These are phyloP conservation scores for Erebia aethiops DNA, from an alignment of 2,888 invertebrate species.

Conservation along the genomic window DNA sequence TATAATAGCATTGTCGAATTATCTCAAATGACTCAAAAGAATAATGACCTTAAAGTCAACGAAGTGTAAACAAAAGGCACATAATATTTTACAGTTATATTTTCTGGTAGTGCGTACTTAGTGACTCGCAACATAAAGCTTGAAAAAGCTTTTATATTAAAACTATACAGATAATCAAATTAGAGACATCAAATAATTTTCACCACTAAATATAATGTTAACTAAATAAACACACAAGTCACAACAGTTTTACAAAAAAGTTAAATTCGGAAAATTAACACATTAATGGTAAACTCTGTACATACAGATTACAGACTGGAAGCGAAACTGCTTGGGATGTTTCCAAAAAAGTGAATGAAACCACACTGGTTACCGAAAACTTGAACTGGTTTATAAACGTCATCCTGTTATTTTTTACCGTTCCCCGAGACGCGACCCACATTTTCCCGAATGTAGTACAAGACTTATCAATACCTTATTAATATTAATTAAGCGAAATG, in stretches of 20 bases:
- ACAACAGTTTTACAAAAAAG: neutral
- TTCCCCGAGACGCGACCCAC: constrained; percentile 56
- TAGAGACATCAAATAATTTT: constrained; percentile 8
- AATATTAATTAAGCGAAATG: constrained; percentile 38
- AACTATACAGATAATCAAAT: neutral
- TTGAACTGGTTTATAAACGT: constrained; percentile 61
- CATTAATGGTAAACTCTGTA: neutral
- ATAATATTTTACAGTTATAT: constrained; percentile 64
- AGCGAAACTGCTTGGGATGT: neutral
- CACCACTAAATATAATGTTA: neutral
- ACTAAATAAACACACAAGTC: neutral
- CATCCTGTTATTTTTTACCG: constrained; percentile 76
- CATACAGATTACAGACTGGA: neutral
- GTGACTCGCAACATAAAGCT: constrained; percentile 53
- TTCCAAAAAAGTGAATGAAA: constrained; percentile 37
- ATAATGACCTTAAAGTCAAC: constrained; percentile 64
- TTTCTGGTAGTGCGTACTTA: constrained; percentile 58
- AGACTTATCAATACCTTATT: constrained; percentile 49
- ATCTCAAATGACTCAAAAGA: constrained; percentile 56
- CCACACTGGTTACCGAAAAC: constrained; percentile 60
- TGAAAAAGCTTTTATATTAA: neutral
- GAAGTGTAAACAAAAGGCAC: constrained; percentile 64
- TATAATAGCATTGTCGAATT: constrained; percentile 58
- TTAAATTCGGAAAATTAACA: constrained; percentile 1
- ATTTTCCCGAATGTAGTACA: constrained; percentile 46